phyloP scores from a whole-genome alignment of 2,888 invertebrate genomes.

The Bugula neritina region DNA sequence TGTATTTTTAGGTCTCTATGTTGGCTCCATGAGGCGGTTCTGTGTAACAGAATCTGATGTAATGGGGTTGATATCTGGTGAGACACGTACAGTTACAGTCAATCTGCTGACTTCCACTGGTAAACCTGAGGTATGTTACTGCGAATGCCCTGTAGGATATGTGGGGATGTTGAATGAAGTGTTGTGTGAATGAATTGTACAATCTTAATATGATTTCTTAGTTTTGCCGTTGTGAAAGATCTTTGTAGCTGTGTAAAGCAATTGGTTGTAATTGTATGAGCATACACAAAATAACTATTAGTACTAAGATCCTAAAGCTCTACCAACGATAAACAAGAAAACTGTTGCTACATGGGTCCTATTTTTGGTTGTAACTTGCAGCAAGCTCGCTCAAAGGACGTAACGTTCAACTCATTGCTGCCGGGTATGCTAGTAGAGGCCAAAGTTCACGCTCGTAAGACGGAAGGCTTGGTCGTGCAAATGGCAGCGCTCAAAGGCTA shows the following conservation, averaged over 20 bases:
- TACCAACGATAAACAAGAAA: too few species aligned
- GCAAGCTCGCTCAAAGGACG: background rate
- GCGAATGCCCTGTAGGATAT: too few species aligned
- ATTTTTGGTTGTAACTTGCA: background rate
- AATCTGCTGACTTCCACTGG: background rate
- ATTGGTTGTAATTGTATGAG: too few species aligned
- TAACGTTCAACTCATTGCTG: slow-evolving; percentile 3
- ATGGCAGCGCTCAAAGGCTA: background rate
- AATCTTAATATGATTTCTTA: too few species aligned
- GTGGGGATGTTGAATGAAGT: too few species aligned
- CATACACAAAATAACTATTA: too few species aligned
- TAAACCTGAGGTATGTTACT: slow-evolving; percentile 17
- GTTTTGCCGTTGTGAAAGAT: too few species aligned
- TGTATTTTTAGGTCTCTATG: background rate
- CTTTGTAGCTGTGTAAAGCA: too few species aligned
- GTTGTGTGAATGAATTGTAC: too few species aligned
- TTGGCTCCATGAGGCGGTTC: slow-evolving; percentile 12
- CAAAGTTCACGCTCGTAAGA: slow-evolving; percentile 6
- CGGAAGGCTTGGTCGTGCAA: slow-evolving; percentile 6
- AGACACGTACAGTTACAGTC: background rate
- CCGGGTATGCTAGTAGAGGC: slow-evolving; percentile 11
- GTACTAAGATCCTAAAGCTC: too few species aligned
- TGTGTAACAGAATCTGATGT: slow-evolving; percentile 8
- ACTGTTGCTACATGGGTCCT: background rate
- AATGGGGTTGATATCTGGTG: slow-evolving; percentile 8